Percentiles rank a stretch among this genome's conserved stretches.
Evolutionary conservation across 2,888 invertebrate genomes (phyloP).

Genomic region (Lepas anatifera): DNA sequence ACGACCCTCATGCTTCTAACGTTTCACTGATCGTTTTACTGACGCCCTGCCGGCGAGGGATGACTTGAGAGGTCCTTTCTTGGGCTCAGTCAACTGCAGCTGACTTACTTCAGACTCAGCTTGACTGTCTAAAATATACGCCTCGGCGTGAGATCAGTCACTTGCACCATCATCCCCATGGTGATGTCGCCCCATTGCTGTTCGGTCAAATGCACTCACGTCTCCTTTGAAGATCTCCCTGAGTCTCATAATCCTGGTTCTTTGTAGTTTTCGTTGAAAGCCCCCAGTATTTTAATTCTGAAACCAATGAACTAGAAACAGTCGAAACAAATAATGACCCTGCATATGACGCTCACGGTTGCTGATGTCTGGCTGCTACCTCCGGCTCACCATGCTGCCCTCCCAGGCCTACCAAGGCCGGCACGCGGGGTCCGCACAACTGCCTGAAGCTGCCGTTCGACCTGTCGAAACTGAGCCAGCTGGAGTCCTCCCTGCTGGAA

Average conservation of each 20-base stretch:
- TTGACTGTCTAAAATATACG: too few species aligned
- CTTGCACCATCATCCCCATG: too few species aligned
- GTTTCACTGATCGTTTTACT: too few species aligned
- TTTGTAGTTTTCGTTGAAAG: neutral
- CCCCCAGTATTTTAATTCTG: neutral
- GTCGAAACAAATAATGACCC: neutral
- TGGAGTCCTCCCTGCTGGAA: constrained; percentile 43
- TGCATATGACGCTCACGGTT: neutral
- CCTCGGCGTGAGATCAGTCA: too few species aligned
- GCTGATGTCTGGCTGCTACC: neutral
- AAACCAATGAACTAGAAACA: neutral
- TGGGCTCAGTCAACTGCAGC: too few species aligned
- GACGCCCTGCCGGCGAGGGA: too few species aligned
- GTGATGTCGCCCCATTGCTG: too few species aligned
- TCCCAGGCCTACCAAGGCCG: constrained; percentile 52
- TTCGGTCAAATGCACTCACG: too few species aligned
- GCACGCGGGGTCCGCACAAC: constrained; percentile 52
- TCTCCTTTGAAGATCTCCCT: too few species aligned
- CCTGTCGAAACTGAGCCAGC: constrained; percentile 32
- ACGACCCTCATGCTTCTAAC: too few species aligned
- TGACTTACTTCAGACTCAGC: too few species aligned
- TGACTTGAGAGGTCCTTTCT: too few species aligned
- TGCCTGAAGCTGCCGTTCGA: constrained; percentile 46
- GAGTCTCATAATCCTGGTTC: neutral
- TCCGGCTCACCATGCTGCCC: neutral